Percentiles rank a stretch among this genome's conserved stretches.
Conservation (phyloP, 2,113 vertebrate species). For the Sphyrna mokarran region DNA sequence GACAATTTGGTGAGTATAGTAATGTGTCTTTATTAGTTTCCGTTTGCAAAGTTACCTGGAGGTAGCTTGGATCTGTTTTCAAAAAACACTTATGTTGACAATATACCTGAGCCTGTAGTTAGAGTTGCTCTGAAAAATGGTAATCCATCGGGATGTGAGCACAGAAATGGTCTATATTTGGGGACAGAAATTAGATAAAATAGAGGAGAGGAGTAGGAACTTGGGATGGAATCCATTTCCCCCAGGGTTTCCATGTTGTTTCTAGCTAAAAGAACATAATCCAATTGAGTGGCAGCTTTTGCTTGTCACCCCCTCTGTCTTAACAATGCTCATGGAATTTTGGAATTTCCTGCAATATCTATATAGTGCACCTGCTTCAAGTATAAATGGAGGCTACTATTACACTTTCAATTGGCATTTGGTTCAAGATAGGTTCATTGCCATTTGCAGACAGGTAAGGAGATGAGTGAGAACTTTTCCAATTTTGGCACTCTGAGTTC, state of each 20-base stretch:
- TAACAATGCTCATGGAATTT: neutral
- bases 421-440: neutral
- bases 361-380: neutral
- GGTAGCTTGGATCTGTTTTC: neutral
- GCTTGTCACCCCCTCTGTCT: neutral
- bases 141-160: neutral
- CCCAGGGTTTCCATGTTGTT: neutral
- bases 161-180: too few relatives aligned
- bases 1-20: neutral
- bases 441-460: neutral
- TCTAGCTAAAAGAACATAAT: neutral
- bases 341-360: neutral
- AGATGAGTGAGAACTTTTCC: neutral
- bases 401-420: conserved; percentile 12
- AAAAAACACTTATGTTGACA: neutral
- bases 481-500: neutral
- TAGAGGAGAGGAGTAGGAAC: neutral
- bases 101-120: neutral
- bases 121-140: neutral
- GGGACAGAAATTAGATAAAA: neutral
- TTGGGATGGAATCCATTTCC: neutral
- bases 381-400: neutral
- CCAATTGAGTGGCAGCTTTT: neutral
- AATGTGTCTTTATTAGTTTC: neutral
- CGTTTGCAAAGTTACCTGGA: neutral